A percentile compares a stretch with the other conserved stretches of the same genome.
Conservation (phyloP, 2,113 vertebrate species). For the Cacatua alba region DNA sequence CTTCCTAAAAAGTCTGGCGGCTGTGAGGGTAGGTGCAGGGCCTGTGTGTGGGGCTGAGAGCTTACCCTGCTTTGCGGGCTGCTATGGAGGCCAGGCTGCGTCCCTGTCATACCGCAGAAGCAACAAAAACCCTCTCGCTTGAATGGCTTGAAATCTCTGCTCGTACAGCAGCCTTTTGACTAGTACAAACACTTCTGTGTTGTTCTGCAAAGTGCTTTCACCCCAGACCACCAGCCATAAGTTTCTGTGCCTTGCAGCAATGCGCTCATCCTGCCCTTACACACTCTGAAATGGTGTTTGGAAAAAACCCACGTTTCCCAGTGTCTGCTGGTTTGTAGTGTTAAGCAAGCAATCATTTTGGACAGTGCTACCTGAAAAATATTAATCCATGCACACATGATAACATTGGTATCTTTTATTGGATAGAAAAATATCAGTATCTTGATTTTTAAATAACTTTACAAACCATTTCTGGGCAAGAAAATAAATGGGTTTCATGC, state of each 20-base stretch:
- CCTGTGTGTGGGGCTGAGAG: neutral
- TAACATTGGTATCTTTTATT: neutral
- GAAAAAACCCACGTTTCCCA: neutral
- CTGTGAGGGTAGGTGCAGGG: neutral
- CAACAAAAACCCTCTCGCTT: accelerated
- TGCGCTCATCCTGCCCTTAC: neutral
- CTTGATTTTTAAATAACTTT: slow-evolving; percentile 12
- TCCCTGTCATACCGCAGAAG: accelerated
- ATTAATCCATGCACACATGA: accelerated
- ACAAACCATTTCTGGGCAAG: neutral
- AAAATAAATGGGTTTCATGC: neutral
- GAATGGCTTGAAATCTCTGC: neutral
- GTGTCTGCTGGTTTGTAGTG: neutral
- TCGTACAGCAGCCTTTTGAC: neutral
- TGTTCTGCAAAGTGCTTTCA: neutral
- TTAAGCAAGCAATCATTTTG: neutral
- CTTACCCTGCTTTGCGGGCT: too few species aligned
- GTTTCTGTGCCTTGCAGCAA: neutral
- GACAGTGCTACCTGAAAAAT: neutral
- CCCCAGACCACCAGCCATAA: neutral
- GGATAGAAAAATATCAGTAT: slow-evolving; percentile 45
- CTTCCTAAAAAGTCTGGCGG: neutral
- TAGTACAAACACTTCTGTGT: neutral
- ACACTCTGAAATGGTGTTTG: neutral
- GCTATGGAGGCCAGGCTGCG: neutral